Conservation (phyloP, 2,113 vertebrate genomes). For the Callopanchax toddi region DNA sequence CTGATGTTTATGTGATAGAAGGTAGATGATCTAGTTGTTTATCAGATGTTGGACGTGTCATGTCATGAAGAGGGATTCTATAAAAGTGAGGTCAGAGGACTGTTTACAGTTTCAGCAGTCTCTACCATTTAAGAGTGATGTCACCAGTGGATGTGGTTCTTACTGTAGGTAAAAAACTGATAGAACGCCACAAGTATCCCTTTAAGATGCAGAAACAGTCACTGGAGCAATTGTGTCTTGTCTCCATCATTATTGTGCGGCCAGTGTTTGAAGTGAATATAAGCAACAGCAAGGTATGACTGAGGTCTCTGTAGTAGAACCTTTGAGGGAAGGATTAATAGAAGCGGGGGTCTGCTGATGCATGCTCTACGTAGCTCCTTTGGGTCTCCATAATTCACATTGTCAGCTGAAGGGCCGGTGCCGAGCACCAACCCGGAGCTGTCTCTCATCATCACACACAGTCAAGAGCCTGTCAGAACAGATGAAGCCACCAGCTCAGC, state of each 20-base stretch:
- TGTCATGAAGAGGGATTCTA: too few species aligned
- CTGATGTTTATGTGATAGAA: background rate
- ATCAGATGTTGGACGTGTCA: too few species aligned
- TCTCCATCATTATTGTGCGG: conserved; percentile 26
- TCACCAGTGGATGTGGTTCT: too few species aligned
- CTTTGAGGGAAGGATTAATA: conserved; percentile 65
- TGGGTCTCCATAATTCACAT: conserved; percentile 78
- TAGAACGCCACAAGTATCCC: too few species aligned
- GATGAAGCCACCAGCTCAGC: conserved; percentile 77
- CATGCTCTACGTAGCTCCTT: conserved; percentile 66
- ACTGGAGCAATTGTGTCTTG: conserved; percentile 1
- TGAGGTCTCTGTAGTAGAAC: conserved; percentile 44
- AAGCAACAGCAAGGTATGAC: conserved; percentile 16
- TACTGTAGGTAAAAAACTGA: too few species aligned
- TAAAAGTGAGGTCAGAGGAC: too few species aligned
- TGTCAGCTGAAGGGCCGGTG: conserved; percentile 77
- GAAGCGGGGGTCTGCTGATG: conserved; percentile 72
- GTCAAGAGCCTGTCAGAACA: conserved; percentile 80
- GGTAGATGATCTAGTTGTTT: fast-evolving
- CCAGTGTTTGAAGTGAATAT: conserved; percentile 21
- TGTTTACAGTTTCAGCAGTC: too few species aligned
- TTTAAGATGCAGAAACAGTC: conserved; percentile 5
- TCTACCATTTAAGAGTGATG: too few species aligned
- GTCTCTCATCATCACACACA: conserved; percentile 80
- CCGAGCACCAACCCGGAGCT: conserved; percentile 70